A percentile compares a stretch with the other conserved stretches of the same genome.
Evolutionary conservation across 2,113 vertebrate species (phyloP).

Genomic region (Gnathonemus echidnorhynchus): DNA sequence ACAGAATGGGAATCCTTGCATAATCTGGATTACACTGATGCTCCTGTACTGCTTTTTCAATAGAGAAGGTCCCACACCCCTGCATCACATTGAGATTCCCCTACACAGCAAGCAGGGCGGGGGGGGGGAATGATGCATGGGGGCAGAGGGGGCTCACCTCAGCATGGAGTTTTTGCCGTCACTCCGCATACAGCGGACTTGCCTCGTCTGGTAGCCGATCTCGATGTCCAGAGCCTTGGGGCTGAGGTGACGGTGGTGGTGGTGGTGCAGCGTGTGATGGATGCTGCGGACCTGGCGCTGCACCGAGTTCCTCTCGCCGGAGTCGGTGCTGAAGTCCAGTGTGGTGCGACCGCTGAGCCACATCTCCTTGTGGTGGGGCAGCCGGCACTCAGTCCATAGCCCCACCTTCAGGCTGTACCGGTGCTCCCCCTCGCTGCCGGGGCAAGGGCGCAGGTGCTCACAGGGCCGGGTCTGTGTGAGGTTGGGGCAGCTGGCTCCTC

Average conservation of each 20-base stretch:
- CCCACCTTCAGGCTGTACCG: constrained; percentile 70
- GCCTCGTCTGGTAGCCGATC: constrained; percentile 69
- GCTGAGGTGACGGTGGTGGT: constrained; percentile 21
- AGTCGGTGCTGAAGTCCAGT: constrained; percentile 54
- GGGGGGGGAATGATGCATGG: too few species aligned
- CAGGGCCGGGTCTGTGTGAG: constrained; percentile 65
- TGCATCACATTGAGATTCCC: not conserved
- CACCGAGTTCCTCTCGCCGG: constrained; percentile 41
- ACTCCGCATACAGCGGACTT: constrained; percentile 65
- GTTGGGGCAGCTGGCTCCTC: constrained; percentile 65
- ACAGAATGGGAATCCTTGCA: not conserved
- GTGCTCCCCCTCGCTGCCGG: constrained; percentile 61
- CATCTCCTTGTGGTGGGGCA: constrained; percentile 48
- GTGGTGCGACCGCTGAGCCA: constrained; percentile 45
- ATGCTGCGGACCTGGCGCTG: constrained; percentile 36
- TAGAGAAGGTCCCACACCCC: not conserved
- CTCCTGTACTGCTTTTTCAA: too few species aligned
- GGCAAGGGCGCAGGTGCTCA: constrained; percentile 41
- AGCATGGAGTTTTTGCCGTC: constrained; percentile 61
- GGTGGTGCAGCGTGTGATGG: constrained; percentile 20
- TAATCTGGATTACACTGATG: not conserved
- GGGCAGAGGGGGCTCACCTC: constrained; percentile 54
- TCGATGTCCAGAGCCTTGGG: constrained; percentile 47
- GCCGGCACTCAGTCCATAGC: constrained; percentile 64
- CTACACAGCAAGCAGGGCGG: not conserved